These are phyloP conservation scores for Luscinia luscinia DNA, from an alignment of 2,797 vertebrate species.

Conservation along the genomic window DNA sequence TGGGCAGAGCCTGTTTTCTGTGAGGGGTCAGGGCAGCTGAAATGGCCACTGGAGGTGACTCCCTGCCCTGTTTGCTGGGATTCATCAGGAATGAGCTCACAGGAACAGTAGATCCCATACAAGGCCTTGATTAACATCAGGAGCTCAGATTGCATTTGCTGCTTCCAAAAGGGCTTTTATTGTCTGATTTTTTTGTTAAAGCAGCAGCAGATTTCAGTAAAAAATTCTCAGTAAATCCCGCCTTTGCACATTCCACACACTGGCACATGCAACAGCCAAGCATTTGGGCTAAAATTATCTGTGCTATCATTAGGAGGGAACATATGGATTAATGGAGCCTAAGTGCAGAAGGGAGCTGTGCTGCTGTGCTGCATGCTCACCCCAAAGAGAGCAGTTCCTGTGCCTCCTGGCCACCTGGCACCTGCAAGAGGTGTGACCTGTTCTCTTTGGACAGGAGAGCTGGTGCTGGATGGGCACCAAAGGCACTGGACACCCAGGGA, in stretches of 20 bases:
- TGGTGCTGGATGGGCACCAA: rapidly evolving
- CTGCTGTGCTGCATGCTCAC: background rate
- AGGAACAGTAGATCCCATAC: background rate
- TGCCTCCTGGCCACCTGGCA: background rate
- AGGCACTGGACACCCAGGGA: background rate
- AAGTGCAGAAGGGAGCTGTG: background rate
- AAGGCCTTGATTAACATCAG: background rate
- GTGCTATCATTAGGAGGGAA: background rate
- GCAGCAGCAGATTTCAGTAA: background rate
- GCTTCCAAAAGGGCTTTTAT: background rate
- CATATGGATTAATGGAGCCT: background rate
- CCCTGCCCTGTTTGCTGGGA: background rate
- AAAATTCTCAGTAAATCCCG: background rate
- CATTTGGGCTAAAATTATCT: background rate
- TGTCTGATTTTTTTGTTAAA: background rate
- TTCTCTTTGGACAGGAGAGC: background rate
- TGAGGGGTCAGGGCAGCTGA: background rate
- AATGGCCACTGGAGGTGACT: background rate
- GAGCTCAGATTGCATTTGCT: background rate
- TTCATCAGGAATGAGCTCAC: background rate
- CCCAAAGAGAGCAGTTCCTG: background rate
- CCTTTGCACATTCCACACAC: background rate
- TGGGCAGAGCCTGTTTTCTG: background rate
- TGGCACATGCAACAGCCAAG: background rate
- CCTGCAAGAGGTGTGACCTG: rapidly evolving